Base-by-base conservation (phyloP, 2,797 vertebrate genomes). In the Neostethus bicornis region DNA sequence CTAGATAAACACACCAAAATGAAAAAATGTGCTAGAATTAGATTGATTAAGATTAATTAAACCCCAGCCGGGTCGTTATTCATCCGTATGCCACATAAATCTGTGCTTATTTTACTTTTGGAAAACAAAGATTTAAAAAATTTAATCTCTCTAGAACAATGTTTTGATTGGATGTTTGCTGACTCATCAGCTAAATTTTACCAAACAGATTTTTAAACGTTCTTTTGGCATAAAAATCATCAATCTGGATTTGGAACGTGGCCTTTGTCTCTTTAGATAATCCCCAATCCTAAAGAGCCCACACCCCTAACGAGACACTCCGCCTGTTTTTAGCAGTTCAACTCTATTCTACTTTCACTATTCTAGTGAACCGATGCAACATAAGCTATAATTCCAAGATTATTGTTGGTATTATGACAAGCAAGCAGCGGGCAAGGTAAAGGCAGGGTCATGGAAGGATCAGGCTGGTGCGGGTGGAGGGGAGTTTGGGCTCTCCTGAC, bases 401-500 rank as follows among this genome's bases (percentile, higher is more conserved):
- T 53, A 35, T 48, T 49, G 32, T 58, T 51, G 0, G 46, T 50
- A 49, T 79, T 55, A 70, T 70, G 59, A 50, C 41, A 64, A 53
- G 48, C 20, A 38, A 34, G 32, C 2, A 3, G 24, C 54, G 47
- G 13, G 49, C 5, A 52, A 66, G 57, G 51, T 45, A 58, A 43
- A 49, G 62, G 65, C 51, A 51, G 68, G 74, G 80, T 85, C 79
- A 85, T 20, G 42, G 42, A 61, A 37, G 51, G 53, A 51, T 58
- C 14, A 19, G 57, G 46, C 48, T 35, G n/a, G n/a, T n/a, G n/a
- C 4, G 25, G 26, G 49, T 69, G 62, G 46, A n/a, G 51, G 46
- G 45, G 60, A 80, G 73, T 76, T 79, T 82, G 83, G 77, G 77
- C 59, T 66, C 78, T 79, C 65, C 77, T 90, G 81, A 88, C 78